phyloP scores from a whole-genome alignment of 2,888 invertebrate genomes.

The Dryobotodes eremita region DNA sequence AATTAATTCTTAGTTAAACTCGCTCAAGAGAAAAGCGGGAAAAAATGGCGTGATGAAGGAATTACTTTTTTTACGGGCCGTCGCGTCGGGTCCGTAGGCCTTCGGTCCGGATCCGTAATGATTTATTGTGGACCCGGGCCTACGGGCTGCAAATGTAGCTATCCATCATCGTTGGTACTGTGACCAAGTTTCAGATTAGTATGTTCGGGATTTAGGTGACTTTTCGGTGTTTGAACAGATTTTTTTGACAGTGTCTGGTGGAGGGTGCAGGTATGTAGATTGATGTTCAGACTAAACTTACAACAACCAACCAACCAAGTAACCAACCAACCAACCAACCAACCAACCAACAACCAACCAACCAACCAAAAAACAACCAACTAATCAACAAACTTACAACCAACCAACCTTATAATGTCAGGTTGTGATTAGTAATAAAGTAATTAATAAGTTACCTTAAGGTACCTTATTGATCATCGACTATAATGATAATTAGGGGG shows the following conservation, averaged over 20 bases:
- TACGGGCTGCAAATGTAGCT: slow-evolving; percentile 71
- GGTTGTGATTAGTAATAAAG: no score
- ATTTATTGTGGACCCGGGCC: slow-evolving; percentile 80
- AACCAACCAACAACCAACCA: no score
- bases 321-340: no score
- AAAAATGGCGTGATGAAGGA: slow-evolving; percentile 71
- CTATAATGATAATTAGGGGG: no score
- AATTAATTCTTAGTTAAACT: slow-evolving; percentile 73
- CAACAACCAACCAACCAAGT: no score
- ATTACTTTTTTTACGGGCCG: slow-evolving; percentile 78
- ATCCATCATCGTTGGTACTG: slow-evolving; percentile 80
- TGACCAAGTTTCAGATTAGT: slow-evolving; percentile 62
- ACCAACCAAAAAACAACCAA: no score
- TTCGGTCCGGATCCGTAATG: slow-evolving; percentile 69
- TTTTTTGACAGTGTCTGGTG: not conserved
- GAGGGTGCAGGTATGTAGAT: not conserved
- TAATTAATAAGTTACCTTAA: no score
- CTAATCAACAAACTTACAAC: no score
- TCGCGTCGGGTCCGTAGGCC: slow-evolving; percentile 60
- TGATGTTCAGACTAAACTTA: no score
- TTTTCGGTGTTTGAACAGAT: not conserved
- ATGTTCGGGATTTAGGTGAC: slow-evolving; percentile 9
- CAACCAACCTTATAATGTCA: no score
- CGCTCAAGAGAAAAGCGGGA: slow-evolving; percentile 63
- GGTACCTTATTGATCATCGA: no score